Evolutionary conservation across 2,797 vertebrate genomes (phyloP).

Genomic region (Yasuhikotakia modesta): DNA sequence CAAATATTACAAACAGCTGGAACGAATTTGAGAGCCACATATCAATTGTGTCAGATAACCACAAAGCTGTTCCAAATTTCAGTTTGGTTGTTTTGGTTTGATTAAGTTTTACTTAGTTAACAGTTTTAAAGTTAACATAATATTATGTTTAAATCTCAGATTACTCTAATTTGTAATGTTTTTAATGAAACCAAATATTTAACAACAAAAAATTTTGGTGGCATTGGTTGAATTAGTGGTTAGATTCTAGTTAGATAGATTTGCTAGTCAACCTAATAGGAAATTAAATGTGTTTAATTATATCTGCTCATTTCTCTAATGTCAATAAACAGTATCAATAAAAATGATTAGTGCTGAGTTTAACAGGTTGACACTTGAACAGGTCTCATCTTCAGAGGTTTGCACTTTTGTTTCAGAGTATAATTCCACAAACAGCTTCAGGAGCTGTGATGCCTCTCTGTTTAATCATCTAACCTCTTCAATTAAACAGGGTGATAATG

Average conservation of each 20-base stretch:
- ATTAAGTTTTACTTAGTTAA: background rate
- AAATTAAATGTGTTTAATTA: background rate
- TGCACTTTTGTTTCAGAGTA: background rate
- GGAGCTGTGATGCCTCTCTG: slow-evolving; percentile 36
- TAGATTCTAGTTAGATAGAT: background rate
- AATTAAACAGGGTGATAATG: slow-evolving; percentile 49
- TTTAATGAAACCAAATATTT: background rate
- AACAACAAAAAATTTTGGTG: background rate
- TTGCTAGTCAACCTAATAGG: background rate
- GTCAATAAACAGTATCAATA: too few relatives aligned
- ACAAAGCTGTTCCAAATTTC: background rate
- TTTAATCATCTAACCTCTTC: slow-evolving; percentile 39
- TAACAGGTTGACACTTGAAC: too few relatives aligned
- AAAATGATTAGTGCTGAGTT: too few relatives aligned
- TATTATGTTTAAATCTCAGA: background rate
- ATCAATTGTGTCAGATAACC: slow-evolving; percentile 24
- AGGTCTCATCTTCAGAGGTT: too few relatives aligned
- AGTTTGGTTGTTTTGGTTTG: background rate
- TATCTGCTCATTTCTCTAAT: too few relatives aligned
- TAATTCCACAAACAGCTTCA: slow-evolving; percentile 23
- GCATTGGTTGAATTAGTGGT: background rate
- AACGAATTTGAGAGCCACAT: slow-evolving; percentile 10
- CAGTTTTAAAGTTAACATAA: background rate
- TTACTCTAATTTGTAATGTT: background rate
- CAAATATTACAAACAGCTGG: slow-evolving; percentile 24